A percentile compares a stretch with the other conserved stretches of the same genome.
phyloP scores from a whole-genome alignment of 1,140 invertebrate species.

The Lethrus apterus region DNA sequence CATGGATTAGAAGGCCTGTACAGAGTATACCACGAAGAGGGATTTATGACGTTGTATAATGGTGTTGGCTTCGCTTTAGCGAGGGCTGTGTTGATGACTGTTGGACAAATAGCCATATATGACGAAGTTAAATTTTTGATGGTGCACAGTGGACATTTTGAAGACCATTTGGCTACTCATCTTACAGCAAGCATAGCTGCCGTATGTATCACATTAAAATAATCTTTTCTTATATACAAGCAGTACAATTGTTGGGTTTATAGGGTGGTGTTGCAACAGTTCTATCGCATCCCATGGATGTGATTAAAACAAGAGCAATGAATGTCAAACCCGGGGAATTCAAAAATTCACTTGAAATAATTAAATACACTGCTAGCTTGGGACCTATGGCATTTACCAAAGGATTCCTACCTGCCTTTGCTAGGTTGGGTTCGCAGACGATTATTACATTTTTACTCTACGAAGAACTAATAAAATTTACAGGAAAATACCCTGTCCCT shows the following conservation, averaged over 20 bases:
- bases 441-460: conserved; percentile 93
- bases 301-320: conserved; percentile 93
- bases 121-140: no score
- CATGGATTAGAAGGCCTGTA: no score
- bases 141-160: no score
- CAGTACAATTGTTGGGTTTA: conserved; percentile 14
- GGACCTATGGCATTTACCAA: conserved; percentile 92
- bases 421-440: conserved; percentile 93
- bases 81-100: no score
- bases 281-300: conserved; percentile 90
- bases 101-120: no score
- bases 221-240: no score
- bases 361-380: conserved; percentile 73
- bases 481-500: conserved; percentile 74
- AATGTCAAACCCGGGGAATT: conserved; percentile 78
- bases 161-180: no score
- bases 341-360: conserved; percentile 60
- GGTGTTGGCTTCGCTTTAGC: no score
- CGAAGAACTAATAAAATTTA: no score
- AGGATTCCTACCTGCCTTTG: conserved; percentile 93
- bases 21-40: not conserved
- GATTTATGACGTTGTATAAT: no score
- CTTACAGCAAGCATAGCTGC: not conserved
- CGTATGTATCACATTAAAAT: no score
- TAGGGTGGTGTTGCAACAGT: conserved; percentile 89